Evolutionary conservation across 2,797 vertebrate species (phyloP).

Genomic region (Orestias chungarensis): DNA sequence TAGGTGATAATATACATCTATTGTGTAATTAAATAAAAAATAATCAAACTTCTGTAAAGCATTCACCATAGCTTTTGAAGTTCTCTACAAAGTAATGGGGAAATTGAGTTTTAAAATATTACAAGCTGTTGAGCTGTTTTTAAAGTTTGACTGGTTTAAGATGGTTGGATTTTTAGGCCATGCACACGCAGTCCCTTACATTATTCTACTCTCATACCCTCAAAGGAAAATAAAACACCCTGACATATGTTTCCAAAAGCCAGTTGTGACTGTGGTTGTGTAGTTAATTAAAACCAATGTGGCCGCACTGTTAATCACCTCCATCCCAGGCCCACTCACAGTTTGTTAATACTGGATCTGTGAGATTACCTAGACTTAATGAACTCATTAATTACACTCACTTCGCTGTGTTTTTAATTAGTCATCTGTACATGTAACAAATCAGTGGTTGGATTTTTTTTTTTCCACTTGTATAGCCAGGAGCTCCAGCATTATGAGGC

Average conservation of each 20-base stretch:
- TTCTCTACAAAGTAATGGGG: background rate
- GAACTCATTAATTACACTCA: constrained; percentile 74
- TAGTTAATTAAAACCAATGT: constrained; percentile 65
- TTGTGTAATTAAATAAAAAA: too few species aligned
- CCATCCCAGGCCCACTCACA: constrained; percentile 33
- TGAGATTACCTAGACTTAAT: constrained; percentile 73
- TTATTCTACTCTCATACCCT: constrained; percentile 11
- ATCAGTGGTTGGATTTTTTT: constrained; percentile 38
- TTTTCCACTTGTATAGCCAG: constrained; percentile 28
- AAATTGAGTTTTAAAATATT: background rate
- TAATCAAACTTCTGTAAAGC: too few species aligned
- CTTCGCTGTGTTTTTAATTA: constrained; percentile 75
- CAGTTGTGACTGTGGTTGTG: constrained; percentile 72
- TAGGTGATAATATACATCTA: too few species aligned
- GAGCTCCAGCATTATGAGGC: constrained; percentile 51
- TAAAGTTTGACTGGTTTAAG: background rate
- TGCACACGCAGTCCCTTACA: background rate
- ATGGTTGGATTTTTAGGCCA: background rate
- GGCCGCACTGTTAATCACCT: constrained; percentile 71
- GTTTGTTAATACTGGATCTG: constrained; percentile 77
- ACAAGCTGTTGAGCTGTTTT: background rate
- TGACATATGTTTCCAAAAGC: constrained; percentile 63
- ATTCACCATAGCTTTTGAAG: too few species aligned
- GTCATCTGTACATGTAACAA: constrained; percentile 60
- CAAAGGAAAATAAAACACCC: constrained; percentile 29